Evolutionary conservation across 2,797 vertebrate genomes (phyloP), one percentile per base, ranked within the genome.

Genomic region (Hippocampus kuda): DNA sequence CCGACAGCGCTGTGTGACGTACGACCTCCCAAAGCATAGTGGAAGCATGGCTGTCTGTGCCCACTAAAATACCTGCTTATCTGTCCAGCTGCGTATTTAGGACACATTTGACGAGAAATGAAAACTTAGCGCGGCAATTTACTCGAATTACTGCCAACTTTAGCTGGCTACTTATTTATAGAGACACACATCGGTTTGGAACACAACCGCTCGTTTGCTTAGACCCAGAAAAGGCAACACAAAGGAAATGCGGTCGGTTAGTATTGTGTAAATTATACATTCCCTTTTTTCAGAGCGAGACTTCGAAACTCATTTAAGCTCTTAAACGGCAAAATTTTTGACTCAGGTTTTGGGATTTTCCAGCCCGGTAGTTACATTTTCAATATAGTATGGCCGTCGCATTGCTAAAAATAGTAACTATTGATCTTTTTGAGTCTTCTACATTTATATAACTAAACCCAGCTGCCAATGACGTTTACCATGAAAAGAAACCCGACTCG

Each of bases 21-120:
- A 80, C 79, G 70, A 80, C 80, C 69, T 72, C 75, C 77, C 7
- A 84, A 85, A 75, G 80, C 73, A 84, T 87, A 83, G 82, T 87
- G 34, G 20, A 76, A 67, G 30, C 30, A 54, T 18, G 46, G 46
- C n/a, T 10, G 48, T 30, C 9, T 0, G 0, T 51, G 66, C 5
- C 51, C n/a, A 13, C 0, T 12, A 62, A 57, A 65, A 48, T 64
- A 56, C 38, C 3, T 77, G 71, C 74, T 27, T 51, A 71, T 56
- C 22, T 73, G 78, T 80, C 68, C 74, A 65, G 49, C 61, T 71
- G 71, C 67, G 48, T 59, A 69, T 81, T 65, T 70, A 46, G 12
- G 54, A 54, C 24, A 68, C 73, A 75, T 1, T 73, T 56, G 11
- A 59, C 65, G 73, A 61, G 70, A 4, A 10, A 69, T 63, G 44